Evolutionary conservation across 2,113 vertebrate species (phyloP).

Genomic region (Marcusenius ussheri): DNA sequence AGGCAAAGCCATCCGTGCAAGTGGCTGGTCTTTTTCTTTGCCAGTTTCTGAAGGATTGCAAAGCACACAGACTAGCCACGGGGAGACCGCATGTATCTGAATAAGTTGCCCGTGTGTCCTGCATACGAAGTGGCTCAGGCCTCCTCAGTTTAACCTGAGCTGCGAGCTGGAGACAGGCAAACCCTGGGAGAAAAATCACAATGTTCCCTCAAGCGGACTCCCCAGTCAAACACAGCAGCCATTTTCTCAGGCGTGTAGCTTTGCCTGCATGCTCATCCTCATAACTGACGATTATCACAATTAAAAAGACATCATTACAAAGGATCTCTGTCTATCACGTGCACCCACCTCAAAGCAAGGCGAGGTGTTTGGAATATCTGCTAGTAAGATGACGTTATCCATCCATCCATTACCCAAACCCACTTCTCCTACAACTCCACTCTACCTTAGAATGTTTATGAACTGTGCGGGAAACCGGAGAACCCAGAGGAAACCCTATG

Average conservation of each 20-base stretch:
- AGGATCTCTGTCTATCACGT: constrained; percentile 19
- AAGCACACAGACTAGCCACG: not conserved
- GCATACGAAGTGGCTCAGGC: not conserved
- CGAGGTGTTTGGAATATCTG: not conserved
- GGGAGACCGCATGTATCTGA: not conserved
- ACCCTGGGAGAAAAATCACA: not conserved
- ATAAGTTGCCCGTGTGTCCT: not conserved
- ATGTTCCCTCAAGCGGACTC: not conserved
- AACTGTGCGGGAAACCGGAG: not conserved
- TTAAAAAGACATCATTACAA: constrained; percentile 36
- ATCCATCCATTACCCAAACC: not conserved
- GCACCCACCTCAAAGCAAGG: not conserved
- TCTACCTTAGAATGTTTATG: not conserved
- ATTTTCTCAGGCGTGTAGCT: not conserved
- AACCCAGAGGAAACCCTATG: not conserved
- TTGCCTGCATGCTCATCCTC: constrained; percentile 13
- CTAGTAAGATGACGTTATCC: not conserved
- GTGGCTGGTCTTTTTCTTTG: not conserved
- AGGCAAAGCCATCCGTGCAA: not conserved
- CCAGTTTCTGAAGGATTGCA: not conserved
- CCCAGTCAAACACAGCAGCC: not conserved
- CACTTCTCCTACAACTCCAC: not conserved
- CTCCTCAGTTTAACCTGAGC: not conserved
- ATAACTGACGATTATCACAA: constrained; percentile 25
- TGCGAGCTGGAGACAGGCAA: not conserved